Evolutionary conservation across 2,888 invertebrate species (phyloP).

Genomic region (Sicus ferrugineus): DNA sequence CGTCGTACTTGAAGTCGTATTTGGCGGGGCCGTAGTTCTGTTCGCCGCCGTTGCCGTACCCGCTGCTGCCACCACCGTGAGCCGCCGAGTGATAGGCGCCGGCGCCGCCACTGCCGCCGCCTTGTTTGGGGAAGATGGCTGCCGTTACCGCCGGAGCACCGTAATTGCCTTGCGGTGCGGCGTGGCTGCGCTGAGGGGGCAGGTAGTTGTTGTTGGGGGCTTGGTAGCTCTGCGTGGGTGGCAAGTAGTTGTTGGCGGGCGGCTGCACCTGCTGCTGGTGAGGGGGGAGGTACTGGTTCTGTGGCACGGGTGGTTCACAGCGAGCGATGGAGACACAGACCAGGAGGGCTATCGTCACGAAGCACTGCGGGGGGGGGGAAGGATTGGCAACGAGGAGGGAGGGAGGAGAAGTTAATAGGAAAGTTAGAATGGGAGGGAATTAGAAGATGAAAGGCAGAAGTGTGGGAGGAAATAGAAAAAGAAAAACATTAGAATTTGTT

Average conservation of each 20-base stretch:
- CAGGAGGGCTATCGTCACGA: constrained; percentile 60
- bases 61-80: constrained; percentile 39
- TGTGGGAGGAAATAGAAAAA: too few species aligned
- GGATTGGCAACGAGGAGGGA: not conserved
- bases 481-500: too few species aligned
- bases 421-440: not conserved
- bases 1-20: constrained; percentile 75
- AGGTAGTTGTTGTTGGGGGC: constrained; percentile 55
- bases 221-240: constrained; percentile 61
- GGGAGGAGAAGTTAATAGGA: not conserved
- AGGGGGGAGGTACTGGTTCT: constrained; percentile 64
- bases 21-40: constrained; percentile 72
- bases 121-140: constrained; percentile 64
- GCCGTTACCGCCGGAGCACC: constrained; percentile 67
- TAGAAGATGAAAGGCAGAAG: not conserved
- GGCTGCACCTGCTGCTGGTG: constrained; percentile 58
- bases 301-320: constrained; percentile 63
- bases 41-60: constrained; percentile 46
- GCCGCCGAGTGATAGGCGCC: too few species aligned
- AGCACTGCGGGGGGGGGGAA: constrained; percentile 50
- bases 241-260: constrained; percentile 64
- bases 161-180: constrained; percentile 65
- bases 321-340: constrained; percentile 56
- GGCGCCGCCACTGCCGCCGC: constrained; percentile 39
- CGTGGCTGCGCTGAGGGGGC: constrained; percentile 61